phyloP scores from a whole-genome alignment of 2,797 vertebrate species.

The Brachyrhaphis roseni region DNA sequence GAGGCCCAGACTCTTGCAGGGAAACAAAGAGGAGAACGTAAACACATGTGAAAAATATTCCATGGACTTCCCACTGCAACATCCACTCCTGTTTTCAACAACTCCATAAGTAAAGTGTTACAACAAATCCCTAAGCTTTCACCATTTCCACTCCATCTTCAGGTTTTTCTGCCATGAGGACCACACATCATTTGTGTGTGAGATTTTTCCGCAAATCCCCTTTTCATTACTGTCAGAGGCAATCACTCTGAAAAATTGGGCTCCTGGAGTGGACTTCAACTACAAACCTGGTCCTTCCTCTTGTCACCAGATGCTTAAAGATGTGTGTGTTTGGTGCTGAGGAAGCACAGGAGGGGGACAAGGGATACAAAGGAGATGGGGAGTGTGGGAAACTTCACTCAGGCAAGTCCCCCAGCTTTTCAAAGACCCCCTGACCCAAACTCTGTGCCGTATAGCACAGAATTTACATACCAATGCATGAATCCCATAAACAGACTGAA shows the following conservation, averaged over 20 bases:
- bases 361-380: conserved; percentile 40
- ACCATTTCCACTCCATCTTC: conserved; percentile 19
- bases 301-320: conserved; percentile 56
- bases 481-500: conserved; percentile 52
- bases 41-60: conserved; percentile 7
- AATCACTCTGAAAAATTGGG: conserved; percentile 56
- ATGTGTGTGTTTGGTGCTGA: conserved; percentile 50
- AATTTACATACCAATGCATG: conserved; percentile 81
- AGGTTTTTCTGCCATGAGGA: conserved; percentile 18
- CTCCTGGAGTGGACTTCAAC: conserved; percentile 62
- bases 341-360: conserved; percentile 48
- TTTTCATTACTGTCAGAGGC: conserved; percentile 32
- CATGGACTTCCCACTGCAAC: conserved; percentile 11
- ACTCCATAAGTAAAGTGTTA: neutral
- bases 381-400: conserved; percentile 77
- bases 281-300: conserved; percentile 45
- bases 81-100: conserved; percentile 2
- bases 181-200: conserved; percentile 40
- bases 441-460: conserved; percentile 44
- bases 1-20: conserved; percentile 7
- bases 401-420: conserved; percentile 61
- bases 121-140: conserved; percentile 19
- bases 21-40: conserved; percentile 13
- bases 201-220: conserved; percentile 34
- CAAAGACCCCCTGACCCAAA: conserved; percentile 65